Percentiles rank a stretch among this genome's conserved stretches.
These are phyloP conservation scores for Anhinga rufa DNA, from an alignment of 2,113 vertebrate species.

Conservation along the genomic window DNA sequence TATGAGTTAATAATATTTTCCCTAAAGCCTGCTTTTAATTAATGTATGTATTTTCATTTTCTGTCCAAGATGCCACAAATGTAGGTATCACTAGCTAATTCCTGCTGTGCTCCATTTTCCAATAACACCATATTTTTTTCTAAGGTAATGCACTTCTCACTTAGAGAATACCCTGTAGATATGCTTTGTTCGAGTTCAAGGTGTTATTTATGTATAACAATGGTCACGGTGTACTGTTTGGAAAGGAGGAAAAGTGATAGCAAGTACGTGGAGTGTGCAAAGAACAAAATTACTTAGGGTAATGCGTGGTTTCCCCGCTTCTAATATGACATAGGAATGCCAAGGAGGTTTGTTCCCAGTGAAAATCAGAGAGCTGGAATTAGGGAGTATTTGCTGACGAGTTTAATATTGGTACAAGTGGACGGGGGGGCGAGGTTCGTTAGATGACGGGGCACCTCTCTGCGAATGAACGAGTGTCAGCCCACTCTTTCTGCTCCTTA, in stretches of 20 bases:
- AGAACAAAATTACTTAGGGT: not conserved
- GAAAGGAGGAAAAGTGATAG: not conserved
- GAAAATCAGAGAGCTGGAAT: not conserved
- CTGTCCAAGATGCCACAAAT: not conserved
- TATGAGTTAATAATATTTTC: not conserved
- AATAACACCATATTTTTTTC: not conserved
- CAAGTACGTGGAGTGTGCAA: not conserved
- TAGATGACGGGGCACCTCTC: not conserved
- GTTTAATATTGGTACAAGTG: not conserved
- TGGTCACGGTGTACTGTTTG: not conserved
- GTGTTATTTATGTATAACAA: not conserved
- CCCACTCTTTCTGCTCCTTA: not conserved
- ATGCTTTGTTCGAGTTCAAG: not conserved
- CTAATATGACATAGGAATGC: not conserved
- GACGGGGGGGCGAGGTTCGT: not conserved
- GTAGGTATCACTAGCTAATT: not conserved
- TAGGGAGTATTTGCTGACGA: not conserved
- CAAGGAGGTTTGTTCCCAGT: not conserved
- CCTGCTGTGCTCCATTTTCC: not conserved
- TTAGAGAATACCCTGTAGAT: not conserved
- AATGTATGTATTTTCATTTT: not conserved
- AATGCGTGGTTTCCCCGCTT: fast-evolving
- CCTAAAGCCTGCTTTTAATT: not conserved
- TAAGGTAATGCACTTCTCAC: not conserved
- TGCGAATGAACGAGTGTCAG: not conserved